These are phyloP conservation scores for Eristalis arbustorum DNA, from an alignment of 2,888 invertebrate species.

Conservation along the genomic window DNA sequence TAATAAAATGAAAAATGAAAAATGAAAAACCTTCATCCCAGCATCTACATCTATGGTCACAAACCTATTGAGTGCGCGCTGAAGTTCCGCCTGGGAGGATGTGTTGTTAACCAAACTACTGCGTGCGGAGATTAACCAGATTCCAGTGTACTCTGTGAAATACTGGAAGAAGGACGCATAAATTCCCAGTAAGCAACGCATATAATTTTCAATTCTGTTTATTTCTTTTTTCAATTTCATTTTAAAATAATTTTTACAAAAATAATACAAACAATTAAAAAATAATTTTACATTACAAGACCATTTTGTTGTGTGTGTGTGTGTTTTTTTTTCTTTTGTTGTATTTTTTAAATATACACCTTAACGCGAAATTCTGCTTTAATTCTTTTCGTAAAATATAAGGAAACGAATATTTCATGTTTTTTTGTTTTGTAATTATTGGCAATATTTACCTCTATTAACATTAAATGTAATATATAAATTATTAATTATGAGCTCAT, in stretches of 20 bases:
- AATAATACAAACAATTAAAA: slow-evolving; percentile 65
- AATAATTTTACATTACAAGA: slow-evolving; percentile 56
- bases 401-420: slow-evolving; percentile 39
- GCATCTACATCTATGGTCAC: too few species aligned
- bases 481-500: slow-evolving; percentile 62
- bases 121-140: too few species aligned
- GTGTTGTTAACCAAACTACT: too few species aligned
- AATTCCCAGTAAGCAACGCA: neutral
- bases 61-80: too few species aligned
- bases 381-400: slow-evolving; percentile 47
- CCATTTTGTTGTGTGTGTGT: slow-evolving; percentile 26
- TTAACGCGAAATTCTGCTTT: slow-evolving; percentile 49
- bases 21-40: too few species aligned
- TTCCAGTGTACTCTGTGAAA: too few species aligned
- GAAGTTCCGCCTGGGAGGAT: too few species aligned
- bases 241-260: slow-evolving; percentile 69
- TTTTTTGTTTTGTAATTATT: slow-evolving; percentile 30
- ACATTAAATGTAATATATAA: slow-evolving; percentile 63
- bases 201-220: slow-evolving; percentile 54
- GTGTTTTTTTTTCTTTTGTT: slow-evolving; percentile 10
- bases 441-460: slow-evolving; percentile 62
- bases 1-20: too few species aligned
- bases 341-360: slow-evolving; percentile 56
- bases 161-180: too few species aligned
- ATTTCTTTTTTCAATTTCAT: slow-evolving; percentile 61